Base-by-base conservation (phyloP, 2,888 invertebrate species). In the Drosophila affinis region DNA sequence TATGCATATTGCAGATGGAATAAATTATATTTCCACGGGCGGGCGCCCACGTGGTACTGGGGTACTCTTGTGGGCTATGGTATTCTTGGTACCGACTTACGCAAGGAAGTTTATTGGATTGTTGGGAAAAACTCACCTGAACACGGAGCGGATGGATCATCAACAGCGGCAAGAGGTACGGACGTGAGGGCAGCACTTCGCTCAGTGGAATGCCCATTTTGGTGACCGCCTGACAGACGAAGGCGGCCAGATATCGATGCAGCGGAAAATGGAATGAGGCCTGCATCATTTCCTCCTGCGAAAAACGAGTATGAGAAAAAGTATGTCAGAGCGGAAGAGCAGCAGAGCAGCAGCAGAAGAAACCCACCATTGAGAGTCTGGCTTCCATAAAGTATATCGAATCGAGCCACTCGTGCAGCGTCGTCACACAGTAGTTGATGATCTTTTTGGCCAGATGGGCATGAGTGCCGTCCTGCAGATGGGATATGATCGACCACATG, bases 241-340 rank as follows among this genome's bases (percentile, higher is more conserved):
- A 97, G 17, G 96, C 95, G 0, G 97, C 95, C 91, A 98, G 94
- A 93, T 98, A 98, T 60, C 99, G 96, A 93, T 99, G 99, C 83
- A 99, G 94, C 21, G 99, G 99, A 90, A 98, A 95, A 93, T 99
- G 99, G 94, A 99, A 99, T 57, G 98, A 98, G 71, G 98, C 96
- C 93, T 98, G 97, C 92, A 95, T 94, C 92, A 94, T 95, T 92
- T 96, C 96, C 90, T 94, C 93, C 96, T 97, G 93, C n/a, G 92
- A 92, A 3, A 74, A 56, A 21, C 73, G 4, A 47, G 27, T 9
- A 17, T 1, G 7, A 17, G 21, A n/a, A 9, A 27, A 49, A 27
- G 2, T 14, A 17, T 27, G 9, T 27, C 5, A 7, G 9, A 2
- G 17, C 12, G 2, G 24, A 7, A 10, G 29, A 18, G 5, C 14